Conservation (phyloP, 1,140 invertebrate genomes). For the Coelopa frigida region DNA sequence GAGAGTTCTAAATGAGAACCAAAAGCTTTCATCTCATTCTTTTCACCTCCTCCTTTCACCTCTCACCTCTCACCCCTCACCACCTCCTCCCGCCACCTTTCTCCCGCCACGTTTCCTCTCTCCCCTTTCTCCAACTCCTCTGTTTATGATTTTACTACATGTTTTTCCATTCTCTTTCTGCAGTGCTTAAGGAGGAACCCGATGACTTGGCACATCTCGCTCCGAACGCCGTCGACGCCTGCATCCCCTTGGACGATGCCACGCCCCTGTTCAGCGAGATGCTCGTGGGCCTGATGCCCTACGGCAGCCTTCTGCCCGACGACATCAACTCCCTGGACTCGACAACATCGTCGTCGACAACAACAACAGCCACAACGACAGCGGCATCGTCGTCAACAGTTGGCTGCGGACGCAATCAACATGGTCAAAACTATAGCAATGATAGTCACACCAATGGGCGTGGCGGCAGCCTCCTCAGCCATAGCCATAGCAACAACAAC, state of each 20-base stretch:
- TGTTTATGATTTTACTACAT: slow-evolving; percentile 3
- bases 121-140: not conserved
- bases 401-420: too few relatives aligned
- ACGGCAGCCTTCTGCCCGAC: slow-evolving; percentile 59
- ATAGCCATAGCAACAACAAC: slow-evolving; percentile 8
- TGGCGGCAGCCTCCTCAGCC: slow-evolving; percentile 13
- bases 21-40: too few relatives aligned
- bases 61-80: too few relatives aligned
- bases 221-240: slow-evolving; percentile 72
- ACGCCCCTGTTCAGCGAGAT: slow-evolving; percentile 59
- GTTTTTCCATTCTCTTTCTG: slow-evolving; percentile 28
- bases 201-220: slow-evolving; percentile 88
- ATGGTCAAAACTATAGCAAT: slow-evolving; percentile 13
- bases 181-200: slow-evolving; percentile 84
- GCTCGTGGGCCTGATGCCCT: slow-evolving; percentile 64
- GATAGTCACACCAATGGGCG: slow-evolving; percentile 1
- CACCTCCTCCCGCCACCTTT: too few relatives aligned
- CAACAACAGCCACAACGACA: slow-evolving; percentile 13
- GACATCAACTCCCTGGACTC: slow-evolving; percentile 49
- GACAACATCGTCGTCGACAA: slow-evolving; percentile 32
- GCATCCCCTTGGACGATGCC: slow-evolving; percentile 61
- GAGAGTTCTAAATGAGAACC: too few relatives aligned
- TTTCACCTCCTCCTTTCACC: too few relatives aligned
- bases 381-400: slow-evolving; percentile 20
- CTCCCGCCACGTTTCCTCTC: too few relatives aligned